phyloP scores from a whole-genome alignment of 2,797 vertebrate species.

The Rhincodon typus region DNA sequence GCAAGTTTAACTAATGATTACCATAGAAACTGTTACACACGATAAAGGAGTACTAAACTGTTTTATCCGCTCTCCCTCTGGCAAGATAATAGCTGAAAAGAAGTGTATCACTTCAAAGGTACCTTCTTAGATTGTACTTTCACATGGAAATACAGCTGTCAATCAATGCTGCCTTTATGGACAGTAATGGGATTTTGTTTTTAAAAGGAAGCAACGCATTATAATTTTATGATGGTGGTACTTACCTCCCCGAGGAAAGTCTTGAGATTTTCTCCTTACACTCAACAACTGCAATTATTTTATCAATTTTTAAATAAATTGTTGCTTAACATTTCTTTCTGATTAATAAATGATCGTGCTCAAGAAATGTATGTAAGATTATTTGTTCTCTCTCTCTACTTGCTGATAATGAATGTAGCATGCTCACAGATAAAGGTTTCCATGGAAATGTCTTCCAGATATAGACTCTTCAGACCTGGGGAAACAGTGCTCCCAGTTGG shows the following conservation, averaged over 20 bases:
- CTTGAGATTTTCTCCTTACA: not conserved
- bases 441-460: not conserved
- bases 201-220: not conserved
- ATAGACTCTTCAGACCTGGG: too few species aligned
- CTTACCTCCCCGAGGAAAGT: not conserved
- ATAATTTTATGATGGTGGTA: not conserved
- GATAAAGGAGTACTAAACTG: not conserved
- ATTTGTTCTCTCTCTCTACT: not conserved
- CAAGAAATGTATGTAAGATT: not conserved
- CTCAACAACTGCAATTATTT: not conserved
- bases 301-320: constrained; percentile 13
- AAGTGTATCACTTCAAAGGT: not conserved
- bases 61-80: not conserved
- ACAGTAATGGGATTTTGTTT: not conserved
- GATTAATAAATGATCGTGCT: not conserved
- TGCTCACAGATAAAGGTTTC: not conserved
- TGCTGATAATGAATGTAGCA: not conserved
- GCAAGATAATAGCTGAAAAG: not conserved
- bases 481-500: not conserved
- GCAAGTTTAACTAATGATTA: not conserved
- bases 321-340: not conserved
- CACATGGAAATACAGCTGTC: not conserved
- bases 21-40: not conserved
- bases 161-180: not conserved
- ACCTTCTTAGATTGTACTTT: not conserved